phyloP scores from a whole-genome alignment of 2,888 invertebrate genomes.

The Anoncus sp. region DNA sequence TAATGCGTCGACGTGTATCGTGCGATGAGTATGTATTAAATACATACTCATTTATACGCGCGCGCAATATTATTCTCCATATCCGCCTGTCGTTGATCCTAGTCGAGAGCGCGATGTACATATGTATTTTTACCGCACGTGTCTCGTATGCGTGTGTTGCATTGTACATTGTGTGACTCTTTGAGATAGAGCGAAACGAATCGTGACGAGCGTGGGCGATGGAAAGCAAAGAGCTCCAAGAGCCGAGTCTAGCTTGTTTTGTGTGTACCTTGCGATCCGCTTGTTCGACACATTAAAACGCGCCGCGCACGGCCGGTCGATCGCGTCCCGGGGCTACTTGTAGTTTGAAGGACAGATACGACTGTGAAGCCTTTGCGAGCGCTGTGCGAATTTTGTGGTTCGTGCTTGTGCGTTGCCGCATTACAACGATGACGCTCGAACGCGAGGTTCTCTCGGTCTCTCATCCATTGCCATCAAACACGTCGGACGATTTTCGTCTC shows the following conservation, averaged over 20 bases:
- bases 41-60: too few species aligned
- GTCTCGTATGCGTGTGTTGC: too few species aligned
- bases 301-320: conserved; percentile 30
- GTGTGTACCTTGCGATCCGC: too few species aligned
- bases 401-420: neutral
- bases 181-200: neutral
- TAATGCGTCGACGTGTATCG: too few species aligned
- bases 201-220: neutral
- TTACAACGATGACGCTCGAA: neutral
- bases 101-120: too few species aligned
- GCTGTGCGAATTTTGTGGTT: neutral
- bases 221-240: too few species aligned
- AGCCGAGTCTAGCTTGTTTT: too few species aligned
- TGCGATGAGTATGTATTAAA: too few species aligned
- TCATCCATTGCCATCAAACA: conserved; percentile 4
- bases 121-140: too few species aligned
- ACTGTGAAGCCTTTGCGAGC: conserved; percentile 5
- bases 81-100: too few species aligned
- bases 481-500: neutral
- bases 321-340: conserved; percentile 40
- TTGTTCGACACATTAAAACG: neutral
- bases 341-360: conserved; percentile 47
- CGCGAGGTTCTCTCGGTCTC: neutral
- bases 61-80: too few species aligned
- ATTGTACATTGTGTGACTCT: too few species aligned